Conservation (phyloP, 2,113 vertebrate genomes). For the Vombatus ursinus region DNA sequence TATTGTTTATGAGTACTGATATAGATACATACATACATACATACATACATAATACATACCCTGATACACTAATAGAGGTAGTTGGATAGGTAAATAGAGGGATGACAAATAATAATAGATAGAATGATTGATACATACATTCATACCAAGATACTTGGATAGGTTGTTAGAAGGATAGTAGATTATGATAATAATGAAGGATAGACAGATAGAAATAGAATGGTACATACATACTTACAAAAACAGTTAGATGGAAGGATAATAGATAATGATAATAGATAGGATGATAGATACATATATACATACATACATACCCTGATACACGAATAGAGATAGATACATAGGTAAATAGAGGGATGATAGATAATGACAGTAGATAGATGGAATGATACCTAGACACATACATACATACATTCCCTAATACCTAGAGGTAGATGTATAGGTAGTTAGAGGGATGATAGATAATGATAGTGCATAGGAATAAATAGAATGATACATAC, state of each 20-base stretch:
- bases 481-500: background rate
- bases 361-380: background rate
- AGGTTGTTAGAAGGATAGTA: background rate
- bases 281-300: no score
- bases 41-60: background rate
- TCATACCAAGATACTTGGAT: no score
- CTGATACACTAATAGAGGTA: background rate
- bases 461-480: background rate
- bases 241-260: no score
- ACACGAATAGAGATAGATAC: background rate
- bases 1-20: background rate
- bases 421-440: background rate
- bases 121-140: no score
- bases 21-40: background rate
- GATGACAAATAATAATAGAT: background rate
- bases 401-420: no score
- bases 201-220: background rate
- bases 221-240: no score
- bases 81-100: background rate
- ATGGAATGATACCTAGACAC: no score
- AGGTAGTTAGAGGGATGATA: background rate
- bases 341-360: background rate
- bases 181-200: background rate
- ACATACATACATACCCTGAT: background rate
- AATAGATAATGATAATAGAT: no score